Conservation (phyloP, 2,888 invertebrate genomes). For the Aphodius granarius region DNA sequence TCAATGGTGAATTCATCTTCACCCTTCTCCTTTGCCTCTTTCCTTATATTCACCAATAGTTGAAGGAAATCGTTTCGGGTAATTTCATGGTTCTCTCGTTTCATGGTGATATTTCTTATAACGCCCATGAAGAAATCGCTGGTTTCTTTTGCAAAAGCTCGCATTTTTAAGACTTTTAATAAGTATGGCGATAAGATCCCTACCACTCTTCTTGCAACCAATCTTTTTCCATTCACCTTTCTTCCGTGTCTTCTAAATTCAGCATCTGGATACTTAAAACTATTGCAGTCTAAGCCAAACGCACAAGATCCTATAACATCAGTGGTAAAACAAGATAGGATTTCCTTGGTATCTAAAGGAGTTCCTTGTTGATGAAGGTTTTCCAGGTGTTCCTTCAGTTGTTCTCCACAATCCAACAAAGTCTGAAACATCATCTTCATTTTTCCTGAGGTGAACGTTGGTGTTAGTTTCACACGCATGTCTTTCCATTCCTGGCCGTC, state of each 20-base stretch:
- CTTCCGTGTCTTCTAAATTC: conserved; percentile 24
- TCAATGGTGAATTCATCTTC: conserved; percentile 20
- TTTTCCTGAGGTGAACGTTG: conserved; percentile 22
- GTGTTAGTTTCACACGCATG: conserved; percentile 22
- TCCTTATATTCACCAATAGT: conserved; percentile 40
- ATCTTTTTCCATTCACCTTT: not conserved
- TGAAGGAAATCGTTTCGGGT: conserved; percentile 48
- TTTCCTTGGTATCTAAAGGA: conserved; percentile 22
- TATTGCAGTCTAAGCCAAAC: conserved; percentile 24
- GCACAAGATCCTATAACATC: conserved; percentile 26
- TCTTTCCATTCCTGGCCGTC: conserved; percentile 20
- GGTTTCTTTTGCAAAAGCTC: not conserved
- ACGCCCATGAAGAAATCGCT: conserved; percentile 11
- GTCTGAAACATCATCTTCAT: conserved; percentile 25
- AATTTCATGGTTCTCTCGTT: conserved; percentile 29
- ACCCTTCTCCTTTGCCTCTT: conserved; percentile 21
- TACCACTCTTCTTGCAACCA: not conserved
- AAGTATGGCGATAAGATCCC: not conserved
- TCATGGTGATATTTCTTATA: conserved; percentile 40
- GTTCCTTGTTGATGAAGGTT: not conserved
- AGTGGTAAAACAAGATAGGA: conserved; percentile 24
- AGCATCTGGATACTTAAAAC: conserved; percentile 21
- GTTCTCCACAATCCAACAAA: conserved; percentile 15
- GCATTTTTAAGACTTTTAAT: not conserved
- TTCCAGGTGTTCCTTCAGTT: conserved; percentile 7